Evolutionary conservation across 1,140 invertebrate genomes (phyloP).

Genomic region (Euborellia annulipes): DNA sequence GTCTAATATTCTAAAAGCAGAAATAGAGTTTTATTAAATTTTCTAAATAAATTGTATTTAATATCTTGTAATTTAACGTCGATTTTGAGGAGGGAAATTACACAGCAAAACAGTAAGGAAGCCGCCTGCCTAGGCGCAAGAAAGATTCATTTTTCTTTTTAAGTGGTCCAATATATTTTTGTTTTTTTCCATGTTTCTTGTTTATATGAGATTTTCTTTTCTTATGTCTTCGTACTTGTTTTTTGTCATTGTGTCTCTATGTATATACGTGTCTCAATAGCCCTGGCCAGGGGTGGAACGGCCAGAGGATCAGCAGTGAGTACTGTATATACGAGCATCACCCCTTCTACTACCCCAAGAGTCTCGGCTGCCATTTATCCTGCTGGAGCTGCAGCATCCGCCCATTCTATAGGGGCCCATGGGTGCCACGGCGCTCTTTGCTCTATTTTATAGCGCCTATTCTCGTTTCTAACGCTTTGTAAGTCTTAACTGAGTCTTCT

Average conservation of each 20-base stretch:
- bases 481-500: not conserved
- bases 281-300: not conserved
- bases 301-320: not conserved
- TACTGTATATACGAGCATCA: not conserved
- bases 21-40: too few species aligned
- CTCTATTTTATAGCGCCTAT: conserved; percentile 13
- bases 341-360: conserved; percentile 10
- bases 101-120: too few species aligned
- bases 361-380: conserved; percentile 14
- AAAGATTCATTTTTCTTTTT: too few species aligned
- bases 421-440: conserved; percentile 19
- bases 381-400: conserved; percentile 16
- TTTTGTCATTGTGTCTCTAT: not conserved
- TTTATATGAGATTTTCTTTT: too few species aligned
- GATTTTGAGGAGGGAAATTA: too few species aligned
- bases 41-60: too few species aligned
- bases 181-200: too few species aligned
- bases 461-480: conserved; percentile 2
- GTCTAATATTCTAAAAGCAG: too few species aligned
- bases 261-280: too few species aligned
- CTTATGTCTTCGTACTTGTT: not conserved
- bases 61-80: too few species aligned
- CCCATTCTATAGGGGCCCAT: conserved; percentile 16
- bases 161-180: too few species aligned
- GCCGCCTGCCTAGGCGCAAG: too few species aligned